Base-by-base conservation (phyloP, 2,113 vertebrate genomes). In the Hystrix cristata region DNA sequence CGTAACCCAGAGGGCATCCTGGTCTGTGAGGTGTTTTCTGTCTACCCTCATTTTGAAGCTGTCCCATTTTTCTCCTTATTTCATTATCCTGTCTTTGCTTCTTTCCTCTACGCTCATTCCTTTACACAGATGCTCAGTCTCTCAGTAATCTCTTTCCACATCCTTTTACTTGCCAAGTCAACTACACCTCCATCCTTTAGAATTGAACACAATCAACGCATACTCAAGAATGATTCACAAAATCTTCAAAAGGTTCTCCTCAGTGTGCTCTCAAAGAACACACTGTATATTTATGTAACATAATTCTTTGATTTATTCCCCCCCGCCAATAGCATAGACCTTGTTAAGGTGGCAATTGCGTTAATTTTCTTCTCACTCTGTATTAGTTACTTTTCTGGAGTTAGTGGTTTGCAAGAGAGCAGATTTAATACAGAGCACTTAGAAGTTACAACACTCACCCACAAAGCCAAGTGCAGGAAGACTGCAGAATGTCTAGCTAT, bases 31-130 rank as follows among this genome's bases (percentile, higher is more conserved):
- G 34, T 15, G 0, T 34, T 31, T 64, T 65, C 62, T 74, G n/a
- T 81, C 64, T 23, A 31, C 10, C 1, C 8, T 67, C 16, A 7
- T 2, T 5, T 2, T 51, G 6, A 23, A 62, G 4, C 1, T 43
- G 4, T 14, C 2, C 7, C 3, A n/a, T 4, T 81, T 87, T 69
- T 71, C 38, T 62, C 16, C 34, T 7, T 29, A 53, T 57, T 62
- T 69, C 2, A 29, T 76, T 29, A 16, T 2, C 12, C 6, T 76
- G 1, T 5, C 43, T 53, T 81, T 38, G 13, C 4, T 53, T 72
- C 12, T 15, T 23, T 88, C 10, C n/a, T 67, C 0, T 4, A 12
- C 2, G 25, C 2, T n/a, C 7, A 18, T 12, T 46, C 46, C 6
- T 31, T 18, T 59, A 27, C 85, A 34, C 7, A 19, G 19, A 2